Base-by-base conservation (phyloP, 2,888 invertebrate species). In the Alentia gelatinosa region DNA sequence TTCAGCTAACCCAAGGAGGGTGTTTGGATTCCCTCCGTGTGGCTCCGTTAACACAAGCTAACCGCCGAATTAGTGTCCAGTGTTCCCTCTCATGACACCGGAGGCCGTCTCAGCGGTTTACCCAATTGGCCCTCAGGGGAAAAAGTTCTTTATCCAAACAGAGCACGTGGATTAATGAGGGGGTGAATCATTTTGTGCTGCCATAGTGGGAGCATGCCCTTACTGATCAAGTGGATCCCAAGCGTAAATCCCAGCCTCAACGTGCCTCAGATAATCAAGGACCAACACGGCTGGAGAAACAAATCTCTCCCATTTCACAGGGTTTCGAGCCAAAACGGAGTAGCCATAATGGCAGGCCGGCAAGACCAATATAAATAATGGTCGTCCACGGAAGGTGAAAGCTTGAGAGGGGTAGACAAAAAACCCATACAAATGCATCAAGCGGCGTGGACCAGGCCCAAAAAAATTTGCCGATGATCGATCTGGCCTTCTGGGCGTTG, bases 301-400 rank as follows among this genome's bases (percentile, higher is more conserved):
- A 68, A 30, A 68, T 68, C 23, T 68, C 68, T 30, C 68, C 23
- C 68, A 68, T 68, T 68, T 68, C 68, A 68, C 68, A 68, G 68
- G 30, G 26, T 3, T 68, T 68, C 33, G 30, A 30, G 1, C 68
- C 68, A 68, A 68, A 68, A 68, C 68, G 23, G 33, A 26, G 30
- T 68, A 30, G 23, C 30, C 68, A 19, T 26, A 68, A 68, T 68
- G 68, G 68, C 68, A 26, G 68, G 1, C 3, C 26, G 33, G 68
- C n/a, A 30, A n/a, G 4, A 30, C 3, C 68, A 15, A 68, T 68
- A 68, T 19, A 68, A 68, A 68, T 68, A 68, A 19, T 68, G 26
- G 12, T 30, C 12, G 56, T 56, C 9, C 68, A 12, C n/a, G 68
- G 68, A 68, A n/a, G 56, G 19, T 56, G 56, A 1, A 56, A 56